phyloP scores from a whole-genome alignment of 2,888 invertebrate genomes.

The Drosophila merina region DNA sequence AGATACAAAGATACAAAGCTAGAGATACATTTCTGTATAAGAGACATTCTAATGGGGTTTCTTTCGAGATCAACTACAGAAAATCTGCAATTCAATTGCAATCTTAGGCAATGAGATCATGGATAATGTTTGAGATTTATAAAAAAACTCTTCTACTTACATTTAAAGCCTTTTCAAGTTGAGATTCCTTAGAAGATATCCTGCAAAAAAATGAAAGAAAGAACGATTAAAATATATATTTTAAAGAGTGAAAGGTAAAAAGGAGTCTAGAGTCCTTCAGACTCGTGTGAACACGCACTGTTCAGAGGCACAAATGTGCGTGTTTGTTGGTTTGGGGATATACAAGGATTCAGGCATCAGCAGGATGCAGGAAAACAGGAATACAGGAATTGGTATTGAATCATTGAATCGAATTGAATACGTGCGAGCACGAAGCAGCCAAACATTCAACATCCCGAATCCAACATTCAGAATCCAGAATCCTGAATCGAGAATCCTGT shows the following conservation, averaged over 20 bases:
- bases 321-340: conserved; percentile 1
- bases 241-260: not conserved
- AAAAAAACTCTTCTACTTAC: not conserved
- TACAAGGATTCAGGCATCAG: conserved; percentile 7
- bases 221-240: not conserved
- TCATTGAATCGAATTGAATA: conserved; percentile 79
- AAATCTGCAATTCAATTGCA: no score
- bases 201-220: not conserved
- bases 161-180: not conserved
- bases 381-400: conserved; percentile 59
- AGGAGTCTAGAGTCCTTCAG: no score
- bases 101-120: not conserved
- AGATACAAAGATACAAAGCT: not conserved
- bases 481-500: conserved; percentile 6
- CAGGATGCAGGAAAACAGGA: not conserved
- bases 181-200: not conserved
- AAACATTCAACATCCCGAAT: conserved; percentile 28
- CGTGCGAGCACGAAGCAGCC: conserved; percentile 68
- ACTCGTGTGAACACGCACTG: no score
- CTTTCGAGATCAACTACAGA: no score
- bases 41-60: not conserved
- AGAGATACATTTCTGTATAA: no score
- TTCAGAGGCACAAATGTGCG: not conserved
- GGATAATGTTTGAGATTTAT: not conserved
- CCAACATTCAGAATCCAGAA: conserved; percentile 21